Base-by-base conservation (phyloP, 2,797 vertebrate genomes). In the Phataginus tricuspis region DNA sequence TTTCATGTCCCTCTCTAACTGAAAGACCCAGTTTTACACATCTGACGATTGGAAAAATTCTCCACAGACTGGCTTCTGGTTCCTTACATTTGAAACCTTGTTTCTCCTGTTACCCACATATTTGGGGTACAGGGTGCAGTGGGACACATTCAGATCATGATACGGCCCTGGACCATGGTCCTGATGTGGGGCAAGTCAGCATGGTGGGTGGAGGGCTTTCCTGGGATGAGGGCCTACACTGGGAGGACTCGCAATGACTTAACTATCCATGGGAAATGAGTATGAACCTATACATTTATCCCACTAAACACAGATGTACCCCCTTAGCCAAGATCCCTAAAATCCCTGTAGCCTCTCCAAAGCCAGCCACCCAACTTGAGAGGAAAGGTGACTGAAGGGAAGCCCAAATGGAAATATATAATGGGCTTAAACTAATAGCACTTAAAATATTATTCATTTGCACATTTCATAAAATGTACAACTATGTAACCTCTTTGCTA, bases 391-490 rank as follows among this genome's bases (percentile, higher is more conserved):
- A 27, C 59, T 86, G 68, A 80, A 90, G 63, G 77, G 86, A 87
- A 83, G 57, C 42, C 25, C 31, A 75, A 79, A 75, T 71, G 34
- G 68, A 94, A 94, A 75, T 53, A 83, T 37, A 27, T 27, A 45
- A 69, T 83, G 10, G 68, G 45, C 49, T 86, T 83, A 77, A 79
- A 63, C 39, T 49, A 74, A n/a, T 45, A 61, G 45, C 29, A 84
- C 63, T 87, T 90, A 87, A 90, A 94, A 84, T 66, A 84, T 34
- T 94, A 66, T 39, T 83, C 21, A 86, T 57, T 53, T 83, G 18
- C 49, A 90, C 2, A 5, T 92, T 93, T 93, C 75, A 77, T 90
- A 91, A 94, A 83, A 68, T 34, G 39, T 55, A 37, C 69, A 79
- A 53, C 39, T 64, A 68, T 71, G 64, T 66, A 61, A 96, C 74